These are phyloP conservation scores for Drosophila melanosoma DNA, from an alignment of 2,888 invertebrate genomes.

Conservation along the genomic window DNA sequence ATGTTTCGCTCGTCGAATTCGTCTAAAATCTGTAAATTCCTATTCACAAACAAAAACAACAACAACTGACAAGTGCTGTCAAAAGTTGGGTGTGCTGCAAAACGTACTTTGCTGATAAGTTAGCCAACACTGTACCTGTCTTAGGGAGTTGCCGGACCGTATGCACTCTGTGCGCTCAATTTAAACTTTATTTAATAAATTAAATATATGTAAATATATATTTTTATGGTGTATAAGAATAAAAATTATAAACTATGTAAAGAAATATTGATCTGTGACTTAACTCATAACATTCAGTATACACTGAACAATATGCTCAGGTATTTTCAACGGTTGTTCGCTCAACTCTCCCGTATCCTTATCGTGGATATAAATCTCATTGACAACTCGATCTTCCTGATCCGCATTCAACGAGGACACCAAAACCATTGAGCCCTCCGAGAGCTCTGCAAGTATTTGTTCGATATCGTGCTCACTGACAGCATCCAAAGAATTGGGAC, in stretches of 20 bases:
- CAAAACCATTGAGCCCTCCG: constrained; percentile 83
- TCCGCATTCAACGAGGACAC: constrained; percentile 82
- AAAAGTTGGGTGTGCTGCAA: constrained; percentile 29
- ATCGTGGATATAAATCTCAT: constrained; percentile 84
- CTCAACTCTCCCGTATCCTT: constrained; percentile 81
- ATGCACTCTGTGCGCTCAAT: neutral
- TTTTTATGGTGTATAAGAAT: neutral
- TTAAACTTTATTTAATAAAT: constrained; percentile 9
- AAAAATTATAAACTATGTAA: constrained; percentile 7
- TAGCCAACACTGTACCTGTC: constrained; percentile 25
- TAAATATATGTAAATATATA: constrained; percentile 4
- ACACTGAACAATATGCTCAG: constrained; percentile 83
- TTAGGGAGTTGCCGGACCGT: constrained; percentile 27
- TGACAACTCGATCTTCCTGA: constrained; percentile 76
- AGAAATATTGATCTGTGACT: constrained; percentile 16
- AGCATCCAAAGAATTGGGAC: constrained; percentile 2
- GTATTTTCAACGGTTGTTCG: constrained; percentile 83
- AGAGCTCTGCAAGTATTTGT: constrained; percentile 80
- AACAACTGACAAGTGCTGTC: constrained; percentile 47
- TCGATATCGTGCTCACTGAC: constrained; percentile 76
- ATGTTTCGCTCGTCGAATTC: constrained; percentile 54
- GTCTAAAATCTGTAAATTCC: constrained; percentile 27
- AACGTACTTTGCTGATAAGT: neutral
- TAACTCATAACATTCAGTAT: constrained; percentile 82
- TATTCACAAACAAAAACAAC: constrained; percentile 31